Evolutionary conservation across 2,113 vertebrate species (phyloP).

Genomic region (Ammospiza caudacuta): DNA sequence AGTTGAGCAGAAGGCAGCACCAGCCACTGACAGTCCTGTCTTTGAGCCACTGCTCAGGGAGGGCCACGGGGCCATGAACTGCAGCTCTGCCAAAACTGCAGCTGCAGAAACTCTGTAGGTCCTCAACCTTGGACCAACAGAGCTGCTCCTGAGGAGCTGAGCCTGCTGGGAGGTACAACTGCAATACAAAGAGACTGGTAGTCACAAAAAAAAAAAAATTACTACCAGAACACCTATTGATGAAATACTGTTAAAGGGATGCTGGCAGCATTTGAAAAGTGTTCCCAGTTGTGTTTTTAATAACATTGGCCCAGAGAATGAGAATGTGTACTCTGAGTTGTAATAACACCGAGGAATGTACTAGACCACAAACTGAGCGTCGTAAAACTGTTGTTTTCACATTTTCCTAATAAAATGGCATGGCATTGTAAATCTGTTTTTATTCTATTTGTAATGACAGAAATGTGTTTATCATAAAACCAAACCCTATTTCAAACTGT

Average conservation of each 20-base stretch:
- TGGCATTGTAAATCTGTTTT: constrained; percentile 65
- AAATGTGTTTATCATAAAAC: constrained; percentile 69
- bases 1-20: not conserved
- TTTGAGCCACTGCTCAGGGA: not conserved
- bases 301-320: constrained; percentile 1
- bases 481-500: constrained; percentile 9
- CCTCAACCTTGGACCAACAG: rapidly evolving
- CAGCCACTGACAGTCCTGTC: not conserved
- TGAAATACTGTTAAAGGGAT: constrained; percentile 3
- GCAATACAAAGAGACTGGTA: not conserved
- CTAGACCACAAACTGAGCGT: constrained; percentile 25
- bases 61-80: rapidly evolving
- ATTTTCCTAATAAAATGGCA: constrained; percentile 70
- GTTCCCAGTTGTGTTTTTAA: constrained; percentile 5
- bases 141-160: not conserved
- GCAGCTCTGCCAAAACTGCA: not conserved
- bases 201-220: not conserved
- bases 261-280: constrained; percentile 5
- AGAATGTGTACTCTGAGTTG: constrained; percentile 44
- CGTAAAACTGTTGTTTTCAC: constrained; percentile 65
- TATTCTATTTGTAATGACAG: constrained; percentile 67
- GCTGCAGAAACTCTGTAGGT: not conserved
- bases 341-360: constrained; percentile 51
- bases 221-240: constrained; percentile 17
- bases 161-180: not conserved